phyloP scores from a whole-genome alignment of 2,888 invertebrate genomes.

The Cosmorhoe ocellata region DNA sequence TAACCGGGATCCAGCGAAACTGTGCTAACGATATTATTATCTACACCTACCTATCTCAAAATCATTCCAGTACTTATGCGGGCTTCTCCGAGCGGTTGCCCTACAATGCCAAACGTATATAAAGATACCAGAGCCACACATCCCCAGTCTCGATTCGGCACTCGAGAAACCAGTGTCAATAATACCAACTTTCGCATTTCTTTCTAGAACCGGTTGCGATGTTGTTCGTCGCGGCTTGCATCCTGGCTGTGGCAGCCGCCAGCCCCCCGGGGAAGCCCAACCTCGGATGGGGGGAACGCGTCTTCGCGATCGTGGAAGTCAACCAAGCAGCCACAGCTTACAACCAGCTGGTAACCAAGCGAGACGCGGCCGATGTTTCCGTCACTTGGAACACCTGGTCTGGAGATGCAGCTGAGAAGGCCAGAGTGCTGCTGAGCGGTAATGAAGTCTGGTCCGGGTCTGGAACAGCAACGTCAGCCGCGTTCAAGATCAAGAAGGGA shows the following conservation, averaged over 20 bases:
- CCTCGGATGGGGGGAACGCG: conserved; percentile 75
- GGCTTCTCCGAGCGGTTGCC: conserved; percentile 77
- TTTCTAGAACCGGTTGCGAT: conserved; percentile 72
- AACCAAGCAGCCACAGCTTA: conserved; percentile 78
- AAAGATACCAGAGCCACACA: conserved; percentile 64
- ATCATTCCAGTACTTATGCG: conserved; percentile 59
- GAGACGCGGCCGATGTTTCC: conserved; percentile 69
- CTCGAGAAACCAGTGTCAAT: conserved; percentile 56
- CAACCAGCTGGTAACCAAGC: conserved; percentile 70
- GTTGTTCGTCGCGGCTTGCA: conserved; percentile 52
- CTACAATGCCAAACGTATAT: conserved; percentile 74
- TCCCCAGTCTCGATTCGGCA: conserved; percentile 63
- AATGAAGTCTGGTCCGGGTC: conserved; percentile 69
- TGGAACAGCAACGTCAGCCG: conserved; percentile 61
- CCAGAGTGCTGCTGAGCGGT: conserved; percentile 62
- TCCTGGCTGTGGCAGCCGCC: conserved; percentile 46
- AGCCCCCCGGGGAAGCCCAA: conserved; percentile 70
- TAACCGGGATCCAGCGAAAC: conserved; percentile 66
- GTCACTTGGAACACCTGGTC: conserved; percentile 79
- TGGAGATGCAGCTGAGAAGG: conserved; percentile 66
- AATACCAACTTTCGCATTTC: conserved; percentile 51
- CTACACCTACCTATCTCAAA: conserved; percentile 62
- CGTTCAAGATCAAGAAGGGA: conserved; percentile 73
- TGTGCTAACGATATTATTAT: conserved; percentile 70
- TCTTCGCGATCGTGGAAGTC: conserved; percentile 74